Base-by-base conservation (phyloP, 35 echinoderm and acorn worm genomes). In the Nesometra sesokonis region DNA sequence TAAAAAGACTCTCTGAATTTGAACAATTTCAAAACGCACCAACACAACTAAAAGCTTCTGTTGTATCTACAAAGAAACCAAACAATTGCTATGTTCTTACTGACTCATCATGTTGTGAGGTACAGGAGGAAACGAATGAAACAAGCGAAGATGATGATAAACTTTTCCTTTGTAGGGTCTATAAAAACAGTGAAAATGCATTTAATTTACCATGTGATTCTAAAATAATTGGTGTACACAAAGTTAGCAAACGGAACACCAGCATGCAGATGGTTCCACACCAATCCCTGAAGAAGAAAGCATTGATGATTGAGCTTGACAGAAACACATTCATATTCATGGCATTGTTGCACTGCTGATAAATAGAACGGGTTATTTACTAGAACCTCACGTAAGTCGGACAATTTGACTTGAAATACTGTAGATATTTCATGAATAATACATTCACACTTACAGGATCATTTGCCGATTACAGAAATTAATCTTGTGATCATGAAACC, bases 41-140 rank as follows among this genome's bases (percentile, higher is more conserved):
- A 32, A 46, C 43, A 33, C 46, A 88, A 13, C 11, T 81, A 78
- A 89, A 84, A 84, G 17, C 52, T 36, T 47, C 76, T 81, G 76
- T 38, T 86, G 84, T 86, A 86, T 40, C 76, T 31, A 85, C 76
- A 3, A 81, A 80, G 39, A 91, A 86, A 21, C 89, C 89, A 0
- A 86, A 81, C 32, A 91, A 91, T 40, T 85, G 89, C 77, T 90
- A 90, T 57, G 32, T 90, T 43, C 83, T 90, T 21, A 80, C 13
- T 80, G 78, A 47, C 39, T 86, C 82, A 35, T 90, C 77, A 46
- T 85, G 77, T 86, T 90, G 84, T 47, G 77, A 86, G 77, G 89
- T 86, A 32, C 31, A 85, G 80, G 34, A 86, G 83, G 77, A 90
- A 85, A 90, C 88, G 17, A 80, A 86, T 77, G 88, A 90, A 36